Base-by-base conservation (phyloP, 2,888 invertebrate species). In the Andrena camellia region DNA sequence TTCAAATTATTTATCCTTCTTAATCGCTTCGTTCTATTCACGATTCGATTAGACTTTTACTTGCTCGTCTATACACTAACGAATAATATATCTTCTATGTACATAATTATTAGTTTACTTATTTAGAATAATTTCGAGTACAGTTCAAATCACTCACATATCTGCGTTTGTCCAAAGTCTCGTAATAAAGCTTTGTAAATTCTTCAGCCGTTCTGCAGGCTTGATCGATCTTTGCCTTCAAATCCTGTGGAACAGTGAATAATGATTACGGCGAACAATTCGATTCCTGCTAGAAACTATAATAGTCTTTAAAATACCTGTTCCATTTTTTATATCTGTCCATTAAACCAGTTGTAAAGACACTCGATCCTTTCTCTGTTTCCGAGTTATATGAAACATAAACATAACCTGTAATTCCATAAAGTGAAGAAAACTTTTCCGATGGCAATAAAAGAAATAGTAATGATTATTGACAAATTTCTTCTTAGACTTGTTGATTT, bases 181-280 rank as follows among this genome's bases (percentile, higher is more conserved):
- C 97, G 93, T 99, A 99, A 94, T 97, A 99, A 3, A 98, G 95
- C 94, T 97, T 97, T 3, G 97, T 97, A 91, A 99, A 99, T 90
- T 98, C 97, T 94, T 98, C 97, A 0, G 98, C 98, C 20, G 97
- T 97, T 92, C 97, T 95, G 89, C 97, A 97, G 26, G 98, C 98
- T 91, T 97, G 96, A 84, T 98, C 98, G 54, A 97, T 95, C 93
- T 97, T 97, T 75, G 95, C 94, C 87, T 96, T 96, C 52, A 95
- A 89, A 35, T 96, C 95, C 95, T 97, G 94, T 23, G 94, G 88
- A 81, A 76, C 20, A 33, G 5, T 63, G 35, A 29, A 10, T 26
- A n/a, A 33, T 33, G 31, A 63, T 63, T 17, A 67, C n/a, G 8
- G 2, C 31, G 5, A 42, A 60, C 17, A 50, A 72, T 68, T 67